Conservation (phyloP, 2,797 vertebrate species). For the Lepidocolaptes lacrymiger region DNA sequence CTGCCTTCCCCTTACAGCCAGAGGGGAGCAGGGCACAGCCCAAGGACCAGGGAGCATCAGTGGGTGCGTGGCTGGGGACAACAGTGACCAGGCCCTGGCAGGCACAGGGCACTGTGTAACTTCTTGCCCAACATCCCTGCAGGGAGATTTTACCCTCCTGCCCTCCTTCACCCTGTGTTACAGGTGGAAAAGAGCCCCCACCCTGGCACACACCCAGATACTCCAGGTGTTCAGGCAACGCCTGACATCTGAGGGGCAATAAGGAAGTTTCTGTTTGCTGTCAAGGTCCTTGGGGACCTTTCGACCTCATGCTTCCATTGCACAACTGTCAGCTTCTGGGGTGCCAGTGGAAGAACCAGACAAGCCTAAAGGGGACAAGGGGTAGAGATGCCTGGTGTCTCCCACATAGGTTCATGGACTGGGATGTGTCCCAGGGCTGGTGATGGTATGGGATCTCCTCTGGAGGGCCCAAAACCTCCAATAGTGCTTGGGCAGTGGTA, state of each 20-base stretch:
- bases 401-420: not conserved
- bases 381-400: not conserved
- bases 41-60: not conserved
- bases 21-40: not conserved
- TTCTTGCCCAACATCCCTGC: not conserved
- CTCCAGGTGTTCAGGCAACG: fast-evolving
- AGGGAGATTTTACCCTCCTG: not conserved
- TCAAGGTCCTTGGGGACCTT: fast-evolving
- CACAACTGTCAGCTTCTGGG: not conserved
- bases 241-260: fast-evolving
- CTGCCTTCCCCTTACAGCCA: not conserved
- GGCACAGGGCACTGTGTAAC: not conserved
- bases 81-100: not conserved
- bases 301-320: fast-evolving
- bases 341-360: not conserved
- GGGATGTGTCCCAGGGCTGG: fast-evolving
- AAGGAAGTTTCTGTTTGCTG: not conserved
- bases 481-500: not conserved
- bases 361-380: not conserved
- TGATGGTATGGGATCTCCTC: not conserved
- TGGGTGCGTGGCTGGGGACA: fast-evolving
- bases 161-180: not conserved
- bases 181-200: not conserved
- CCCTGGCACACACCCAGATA: not conserved
- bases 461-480: not conserved